phyloP scores from a whole-genome alignment of 2,113 vertebrate species.

The Perca flavescens region DNA sequence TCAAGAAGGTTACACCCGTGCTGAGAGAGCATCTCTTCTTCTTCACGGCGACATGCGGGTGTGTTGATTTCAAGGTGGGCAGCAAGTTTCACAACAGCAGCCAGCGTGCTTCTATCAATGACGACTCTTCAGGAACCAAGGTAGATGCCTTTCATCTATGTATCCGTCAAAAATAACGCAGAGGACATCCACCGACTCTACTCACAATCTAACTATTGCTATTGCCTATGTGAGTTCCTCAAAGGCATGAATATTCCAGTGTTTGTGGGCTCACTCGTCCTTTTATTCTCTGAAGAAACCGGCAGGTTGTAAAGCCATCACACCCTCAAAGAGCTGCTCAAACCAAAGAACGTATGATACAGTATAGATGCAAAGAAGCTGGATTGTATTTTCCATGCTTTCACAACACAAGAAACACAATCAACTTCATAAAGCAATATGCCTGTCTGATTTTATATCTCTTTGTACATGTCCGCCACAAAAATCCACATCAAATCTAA shows the following conservation, averaged over 20 bases:
- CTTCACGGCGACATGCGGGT: neutral
- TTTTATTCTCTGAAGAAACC: constrained; percentile 10
- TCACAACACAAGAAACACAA: neutral
- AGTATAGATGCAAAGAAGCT: neutral
- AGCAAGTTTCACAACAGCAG: constrained; percentile 22
- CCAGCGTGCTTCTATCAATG: constrained; percentile 16
- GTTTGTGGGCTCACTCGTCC: neutral
- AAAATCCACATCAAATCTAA: constrained; percentile 18
- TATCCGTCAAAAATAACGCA: neutral
- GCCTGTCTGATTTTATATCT: neutral
- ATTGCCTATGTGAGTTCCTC: neutral
- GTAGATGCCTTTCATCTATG: constrained; percentile 30
- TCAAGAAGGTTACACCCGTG: constrained; percentile 35
- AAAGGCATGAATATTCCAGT: constrained; percentile 34
- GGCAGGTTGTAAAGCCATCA: constrained; percentile 19
- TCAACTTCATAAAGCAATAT: neutral
- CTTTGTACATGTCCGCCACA: constrained; percentile 1
- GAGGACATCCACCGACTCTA: constrained; percentile 7
- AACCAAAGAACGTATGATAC: neutral
- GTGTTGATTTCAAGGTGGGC: constrained; percentile 17
- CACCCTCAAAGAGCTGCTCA: constrained; percentile 32
- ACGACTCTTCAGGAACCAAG: neutral
- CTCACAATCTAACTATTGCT: neutral
- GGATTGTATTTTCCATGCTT: neutral
- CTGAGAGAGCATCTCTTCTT: constrained; percentile 30